Conservation (phyloP, 2,113 vertebrate species). For the Pao palembangensis region DNA sequence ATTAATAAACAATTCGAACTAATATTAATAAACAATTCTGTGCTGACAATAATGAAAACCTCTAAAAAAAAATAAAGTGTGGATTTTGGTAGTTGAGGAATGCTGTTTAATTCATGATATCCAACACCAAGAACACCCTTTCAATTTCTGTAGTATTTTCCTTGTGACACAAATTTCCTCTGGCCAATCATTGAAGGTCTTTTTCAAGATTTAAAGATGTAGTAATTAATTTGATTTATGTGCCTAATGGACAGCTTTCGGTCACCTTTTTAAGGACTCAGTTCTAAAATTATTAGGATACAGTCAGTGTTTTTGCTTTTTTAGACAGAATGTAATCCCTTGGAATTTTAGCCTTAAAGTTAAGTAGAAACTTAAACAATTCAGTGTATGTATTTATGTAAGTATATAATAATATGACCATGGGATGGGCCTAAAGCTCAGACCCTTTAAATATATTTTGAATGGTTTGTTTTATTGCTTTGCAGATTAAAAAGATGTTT, state of each 20-base stretch:
- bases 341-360: too few species aligned
- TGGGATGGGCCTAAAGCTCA: not conserved
- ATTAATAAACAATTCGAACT: conserved; percentile 40
- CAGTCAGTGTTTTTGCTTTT: too few species aligned
- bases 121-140: not conserved
- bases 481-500: not conserved
- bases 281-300: too few species aligned
- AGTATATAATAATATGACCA: too few species aligned
- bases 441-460: conserved; percentile 7
- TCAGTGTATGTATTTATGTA: too few species aligned
- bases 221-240: conserved; percentile 29
- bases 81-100: conserved; percentile 10
- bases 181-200: conserved; percentile 20
- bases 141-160: not conserved
- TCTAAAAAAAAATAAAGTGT: conserved; percentile 9
- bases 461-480: not conserved
- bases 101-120: not conserved
- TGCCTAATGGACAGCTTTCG: not conserved
- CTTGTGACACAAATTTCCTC: conserved; percentile 1
- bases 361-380: too few species aligned
- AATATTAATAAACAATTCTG: conserved; percentile 40
- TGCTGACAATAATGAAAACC: conserved; percentile 3
- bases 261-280: too few species aligned
- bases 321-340: too few species aligned
- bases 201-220: conserved; percentile 17